Evolutionary conservation across 2,888 invertebrate species (phyloP).

Genomic region (Limnephilus lunatus): DNA sequence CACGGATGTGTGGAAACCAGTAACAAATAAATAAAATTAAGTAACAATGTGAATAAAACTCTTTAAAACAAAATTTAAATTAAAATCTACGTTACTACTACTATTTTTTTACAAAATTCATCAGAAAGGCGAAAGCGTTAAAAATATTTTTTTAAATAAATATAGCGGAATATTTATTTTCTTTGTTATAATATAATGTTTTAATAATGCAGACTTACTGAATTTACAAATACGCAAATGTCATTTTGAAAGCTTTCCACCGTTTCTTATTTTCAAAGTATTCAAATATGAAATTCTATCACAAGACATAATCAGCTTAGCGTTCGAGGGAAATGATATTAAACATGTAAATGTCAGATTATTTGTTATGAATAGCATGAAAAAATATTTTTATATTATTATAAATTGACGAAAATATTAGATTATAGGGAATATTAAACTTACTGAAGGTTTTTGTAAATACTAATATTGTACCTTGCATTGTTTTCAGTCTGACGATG

Average conservation of each 20-base stretch:
- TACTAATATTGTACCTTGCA: background rate
- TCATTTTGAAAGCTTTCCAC: background rate
- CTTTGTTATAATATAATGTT: background rate
- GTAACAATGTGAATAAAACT: too few relatives aligned
- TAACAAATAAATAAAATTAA: too few relatives aligned
- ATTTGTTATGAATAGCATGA: background rate
- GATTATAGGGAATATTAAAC: background rate
- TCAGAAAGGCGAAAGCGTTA: background rate
- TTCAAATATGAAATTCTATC: background rate
- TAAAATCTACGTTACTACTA: too few relatives aligned
- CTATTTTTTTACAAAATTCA: background rate
- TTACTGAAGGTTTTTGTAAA: background rate
- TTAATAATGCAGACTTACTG: background rate
- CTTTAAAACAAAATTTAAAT: too few relatives aligned
- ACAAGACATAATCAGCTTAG: constrained; percentile 19
- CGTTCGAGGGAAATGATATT: constrained; percentile 2
- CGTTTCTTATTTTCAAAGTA: background rate
- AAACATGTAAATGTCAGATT: constrained; percentile 17
- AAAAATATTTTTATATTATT: background rate
- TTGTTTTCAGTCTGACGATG: background rate
- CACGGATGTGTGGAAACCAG: too few relatives aligned
- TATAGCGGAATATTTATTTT: background rate
- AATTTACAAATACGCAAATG: background rate
- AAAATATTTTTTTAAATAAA: background rate
- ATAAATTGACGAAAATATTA: background rate